Base-by-base conservation (phyloP, 2,113 vertebrate genomes). In the Rhabdomys dilectus region DNA sequence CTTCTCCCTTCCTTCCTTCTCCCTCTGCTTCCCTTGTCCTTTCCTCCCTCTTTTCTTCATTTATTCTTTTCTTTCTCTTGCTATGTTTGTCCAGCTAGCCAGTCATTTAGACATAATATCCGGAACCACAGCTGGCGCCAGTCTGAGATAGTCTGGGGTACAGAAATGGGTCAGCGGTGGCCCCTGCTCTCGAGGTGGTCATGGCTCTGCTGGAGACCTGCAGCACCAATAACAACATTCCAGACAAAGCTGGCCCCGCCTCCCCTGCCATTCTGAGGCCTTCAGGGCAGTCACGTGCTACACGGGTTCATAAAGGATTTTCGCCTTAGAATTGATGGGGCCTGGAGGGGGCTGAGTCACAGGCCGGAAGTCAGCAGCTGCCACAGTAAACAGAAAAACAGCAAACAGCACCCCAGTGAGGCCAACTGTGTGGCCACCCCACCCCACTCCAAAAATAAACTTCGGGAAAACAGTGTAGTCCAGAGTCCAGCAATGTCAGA, bases 361-460 rank as follows among this genome's bases (percentile, higher is more conserved):
- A 80, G 80, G 45, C 91, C 21, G 36, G 84, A 66, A 87, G 56
- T 93, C 62, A 84, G 58, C 51, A 34, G 39, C 48, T 90, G 75
- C n/a, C 91, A 62, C 62, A 68, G 48, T 70, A 94, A 89, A 88
- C 56, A 72, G 56, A 21, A 31, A 80, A 93, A 89, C n/a, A 94
- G 85, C 75, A 31, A 89, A 89, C 24, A 70, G 86, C 73, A 26
- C 64, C 24, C 93, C 82, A 31, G 17, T 39, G 58, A 66, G 94
- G 73, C 77, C 4, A 13, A 68, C 85, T 66, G 60, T 64, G 91
- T 72, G 85, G 91, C 91, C 80, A 0, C 81, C 26, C 72, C 53
- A 76, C 70, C 80, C 26, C 7, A 26, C 82, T 70, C 84, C 51
- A 90, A 97, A 95, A 96, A 85, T 94, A 94, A 95, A 88, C 81